Evolutionary conservation across 2,888 invertebrate genomes (phyloP).

Genomic region (Sthenelais limicola): DNA sequence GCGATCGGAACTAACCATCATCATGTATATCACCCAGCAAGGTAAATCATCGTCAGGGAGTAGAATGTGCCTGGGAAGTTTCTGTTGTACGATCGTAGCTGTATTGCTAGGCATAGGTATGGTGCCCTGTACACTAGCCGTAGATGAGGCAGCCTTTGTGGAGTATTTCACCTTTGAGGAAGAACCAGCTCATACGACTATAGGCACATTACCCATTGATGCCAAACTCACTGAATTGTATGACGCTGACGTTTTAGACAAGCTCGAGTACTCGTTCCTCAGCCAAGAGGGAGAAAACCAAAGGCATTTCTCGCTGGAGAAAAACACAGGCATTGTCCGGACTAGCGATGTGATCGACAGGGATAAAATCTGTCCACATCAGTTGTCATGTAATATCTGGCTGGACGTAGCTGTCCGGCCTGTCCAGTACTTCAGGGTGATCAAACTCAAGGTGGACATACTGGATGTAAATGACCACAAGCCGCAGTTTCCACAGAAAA

Average conservation of each 20-base stretch:
- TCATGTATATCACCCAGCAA: too few relatives aligned
- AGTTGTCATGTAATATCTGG: slow-evolving; percentile 45
- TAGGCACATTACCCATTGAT: slow-evolving; percentile 71
- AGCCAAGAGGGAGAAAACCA: slow-evolving; percentile 40
- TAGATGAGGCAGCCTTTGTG: slow-evolving; percentile 5
- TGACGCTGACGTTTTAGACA: slow-evolving; percentile 12
- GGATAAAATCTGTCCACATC: slow-evolving; percentile 50
- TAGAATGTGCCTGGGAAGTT: too few relatives aligned
- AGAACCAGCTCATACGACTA: slow-evolving; percentile 55
- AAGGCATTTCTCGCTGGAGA: slow-evolving; percentile 46
- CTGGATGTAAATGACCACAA: slow-evolving; percentile 53
- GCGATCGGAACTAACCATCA: too few relatives aligned
- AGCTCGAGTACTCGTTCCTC: slow-evolving; percentile 48
- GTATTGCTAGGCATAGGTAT: too few relatives aligned
- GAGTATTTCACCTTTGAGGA: slow-evolving; percentile 62
- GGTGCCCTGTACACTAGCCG: too few relatives aligned
- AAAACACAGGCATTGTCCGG: slow-evolving; percentile 46
- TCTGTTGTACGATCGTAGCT: too few relatives aligned
- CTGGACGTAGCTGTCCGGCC: slow-evolving; percentile 51
- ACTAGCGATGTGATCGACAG: slow-evolving; percentile 50
- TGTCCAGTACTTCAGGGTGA: slow-evolving; percentile 45
- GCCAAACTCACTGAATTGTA: slow-evolving; percentile 41
- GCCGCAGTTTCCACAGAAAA: slow-evolving; percentile 48
- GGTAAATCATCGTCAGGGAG: too few relatives aligned
- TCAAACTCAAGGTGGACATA: slow-evolving; percentile 50